Evolutionary conservation across 2,888 invertebrate genomes (phyloP), one percentile per base, ranked within the genome.

Genomic region (Agrotis exclamationis): DNA sequence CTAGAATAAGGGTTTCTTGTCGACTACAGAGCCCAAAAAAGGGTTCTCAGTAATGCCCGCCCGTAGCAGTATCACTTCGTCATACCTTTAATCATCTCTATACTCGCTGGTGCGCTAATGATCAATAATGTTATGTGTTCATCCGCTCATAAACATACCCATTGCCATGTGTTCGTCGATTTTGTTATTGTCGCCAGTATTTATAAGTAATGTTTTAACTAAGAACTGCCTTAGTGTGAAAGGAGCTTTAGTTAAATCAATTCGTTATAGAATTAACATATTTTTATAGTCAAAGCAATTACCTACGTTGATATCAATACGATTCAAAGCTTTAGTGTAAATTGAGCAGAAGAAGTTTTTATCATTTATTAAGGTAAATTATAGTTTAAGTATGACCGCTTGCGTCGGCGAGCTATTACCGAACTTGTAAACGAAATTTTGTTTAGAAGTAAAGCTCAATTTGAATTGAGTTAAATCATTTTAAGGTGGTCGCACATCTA

Each of bases 261-360:
- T 80, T 83, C 74, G 76, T 80, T 84, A 76, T 80, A 84, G 78
- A 85, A 76, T 80, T 74, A 67, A 76, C 62, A 78, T 83, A 85
- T 82, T 84, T 85, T 84, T 83, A 76, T 80, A 80, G 62, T 72
- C 57, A 71, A 74, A 73, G 53, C 78, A 75, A 78, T 76, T 53
- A 74, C 56, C n/a, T 33, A 56, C 69, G 64, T 79, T 74, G 28
- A 67, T 74, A 81, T 80, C 67, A 69, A 75, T 83, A 73, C 39
- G 66, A 62, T 82, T 71, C 63, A 63, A 81, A 67, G 66, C 66
- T 79, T 64, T 75, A 73, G 63, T 57, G 60, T 63, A 56, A 20
- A 63, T 5, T 56, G 57, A n/a, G 50, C 63, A 54, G 47, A 63
- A 24, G 24, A 28, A 24, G 33, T 47, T 33, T 33, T 50, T 47